Evolutionary conservation across 2,113 vertebrate genomes (phyloP), one percentile per base, ranked within the genome.

Genomic region (Oceanites oceanicus): DNA sequence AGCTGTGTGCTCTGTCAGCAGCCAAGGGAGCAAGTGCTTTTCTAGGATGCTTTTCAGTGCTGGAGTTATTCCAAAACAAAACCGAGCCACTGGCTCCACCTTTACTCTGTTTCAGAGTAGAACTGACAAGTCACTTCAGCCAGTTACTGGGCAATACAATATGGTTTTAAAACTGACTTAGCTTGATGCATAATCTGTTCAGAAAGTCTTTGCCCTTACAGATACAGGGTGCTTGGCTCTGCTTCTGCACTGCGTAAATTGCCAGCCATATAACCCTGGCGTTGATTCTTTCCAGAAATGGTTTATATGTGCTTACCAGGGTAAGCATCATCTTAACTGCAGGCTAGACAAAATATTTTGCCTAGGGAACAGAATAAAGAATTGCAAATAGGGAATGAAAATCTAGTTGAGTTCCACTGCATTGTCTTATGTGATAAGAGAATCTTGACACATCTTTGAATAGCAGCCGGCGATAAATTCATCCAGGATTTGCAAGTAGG

Each of bases 261-360:
- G 71, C 55, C 79, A 93, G 62, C 32, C 23, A 4, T 16, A 10
- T 59, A 83, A 58, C 26, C 44, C 58, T 75, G 63, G 40, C 4
- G 0, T 6, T 47, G 68, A 53, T 84, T 84, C 86, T 70, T 82
- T 81, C 44, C 74, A 49, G 56, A 58, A 8, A 36, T 49, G 32
- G 52, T 92, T 78, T 56, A 11, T 71, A 8, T 8, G 9, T 63
- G 13, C 2, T 0, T 76, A 84, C 7, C 29, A 50, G 72, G 50
- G 52, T 86, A 52, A 83, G 68, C 36, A 44, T 38, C 56, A 18
- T 81, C 76, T 74, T 49, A 61, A 62, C 80, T 91, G 73, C 66
- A 72, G 61, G 29, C 47, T 72, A 86, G 88, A 80, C 70, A 91
- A 67, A 94, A 80, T 81, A 21, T 85, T 95, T 77, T 95, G 80